Evolutionary conservation across 2,888 invertebrate genomes (phyloP).

Genomic region (Dicranocentrus wangi): DNA sequence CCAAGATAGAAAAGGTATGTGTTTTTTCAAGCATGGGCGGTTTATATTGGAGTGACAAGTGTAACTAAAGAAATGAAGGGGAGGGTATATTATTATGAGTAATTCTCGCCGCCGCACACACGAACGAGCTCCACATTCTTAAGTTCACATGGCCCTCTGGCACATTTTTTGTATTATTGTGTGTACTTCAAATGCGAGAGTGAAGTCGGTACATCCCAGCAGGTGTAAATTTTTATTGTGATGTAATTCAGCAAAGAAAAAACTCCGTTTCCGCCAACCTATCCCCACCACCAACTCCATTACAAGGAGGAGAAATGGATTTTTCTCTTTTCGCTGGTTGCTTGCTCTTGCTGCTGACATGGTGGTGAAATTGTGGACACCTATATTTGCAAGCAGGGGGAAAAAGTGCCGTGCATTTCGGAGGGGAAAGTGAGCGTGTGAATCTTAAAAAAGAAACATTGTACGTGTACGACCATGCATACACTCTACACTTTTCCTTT

Average conservation of each 20-base stretch:
- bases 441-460: not conserved
- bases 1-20: slow-evolving; percentile 3
- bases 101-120: not conserved
- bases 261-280: slow-evolving; percentile 21
- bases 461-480: too few species aligned
- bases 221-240: slow-evolving; percentile 39
- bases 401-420: not conserved
- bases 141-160: not conserved
- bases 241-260: slow-evolving; percentile 30
- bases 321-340: not conserved
- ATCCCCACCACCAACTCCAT: not conserved
- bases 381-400: too few species aligned
- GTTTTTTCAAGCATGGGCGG: not conserved
- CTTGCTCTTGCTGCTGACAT: too few species aligned
- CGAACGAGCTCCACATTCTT: not conserved
- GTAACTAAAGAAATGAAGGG: not conserved
- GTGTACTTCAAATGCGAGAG: too few species aligned
- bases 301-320: not conserved
- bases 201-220: slow-evolving; percentile 4
- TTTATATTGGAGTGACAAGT: slow-evolving; percentile 8
- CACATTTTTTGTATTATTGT: too few species aligned
- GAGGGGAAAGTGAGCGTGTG: not conserved
- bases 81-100: slow-evolving; percentile 21
- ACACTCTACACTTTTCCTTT: too few species aligned
- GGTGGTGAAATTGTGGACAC: not conserved